A percentile compares a stretch with the other conserved stretches of the same genome.
phyloP scores from a whole-genome alignment of 2,797 vertebrate genomes.

The Syngnathus acus region DNA sequence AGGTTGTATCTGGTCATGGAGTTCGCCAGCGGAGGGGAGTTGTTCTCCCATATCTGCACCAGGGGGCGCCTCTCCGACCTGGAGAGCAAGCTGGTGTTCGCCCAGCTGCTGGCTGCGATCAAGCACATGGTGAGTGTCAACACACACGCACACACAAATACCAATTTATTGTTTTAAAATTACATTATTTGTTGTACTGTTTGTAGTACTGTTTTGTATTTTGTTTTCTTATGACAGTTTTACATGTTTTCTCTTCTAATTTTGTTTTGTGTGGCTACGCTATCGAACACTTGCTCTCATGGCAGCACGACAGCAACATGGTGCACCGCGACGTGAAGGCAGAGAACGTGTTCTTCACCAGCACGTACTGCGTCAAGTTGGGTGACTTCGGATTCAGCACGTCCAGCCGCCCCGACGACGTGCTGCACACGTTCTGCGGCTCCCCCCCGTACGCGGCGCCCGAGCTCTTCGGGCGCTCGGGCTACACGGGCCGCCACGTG shows the following conservation, averaged over 20 bases:
- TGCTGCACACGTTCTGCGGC: constrained; percentile 66
- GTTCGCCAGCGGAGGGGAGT: constrained; percentile 67
- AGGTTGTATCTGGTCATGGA: constrained; percentile 70
- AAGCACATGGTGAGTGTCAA: constrained; percentile 64
- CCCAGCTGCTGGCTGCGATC: constrained; percentile 68
- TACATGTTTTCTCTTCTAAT: too few species aligned
- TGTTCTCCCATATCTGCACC: constrained; percentile 63
- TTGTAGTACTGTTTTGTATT: too few species aligned
- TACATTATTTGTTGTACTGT: too few species aligned
- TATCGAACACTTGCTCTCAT: not conserved
- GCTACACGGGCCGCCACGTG: constrained; percentile 54
- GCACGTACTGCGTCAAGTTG: constrained; percentile 65
- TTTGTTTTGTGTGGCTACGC: too few species aligned
- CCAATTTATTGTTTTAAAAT: too few species aligned
- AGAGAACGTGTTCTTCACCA: constrained; percentile 71
- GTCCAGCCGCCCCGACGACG: constrained; percentile 33
- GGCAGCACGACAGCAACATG: constrained; percentile 70
- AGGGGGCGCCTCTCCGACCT: constrained; percentile 65
- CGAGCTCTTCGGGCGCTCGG: constrained; percentile 62
- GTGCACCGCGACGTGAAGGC: constrained; percentile 74
- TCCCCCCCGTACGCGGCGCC: constrained; percentile 70
- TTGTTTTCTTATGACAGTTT: too few species aligned
- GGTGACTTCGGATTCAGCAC: constrained; percentile 75
- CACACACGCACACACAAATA: not conserved
- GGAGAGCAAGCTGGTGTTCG: constrained; percentile 67